These are phyloP conservation scores for Tarsius wallacei DNA, from an alignment of 2,797 vertebrate genomes.

Conservation along the genomic window DNA sequence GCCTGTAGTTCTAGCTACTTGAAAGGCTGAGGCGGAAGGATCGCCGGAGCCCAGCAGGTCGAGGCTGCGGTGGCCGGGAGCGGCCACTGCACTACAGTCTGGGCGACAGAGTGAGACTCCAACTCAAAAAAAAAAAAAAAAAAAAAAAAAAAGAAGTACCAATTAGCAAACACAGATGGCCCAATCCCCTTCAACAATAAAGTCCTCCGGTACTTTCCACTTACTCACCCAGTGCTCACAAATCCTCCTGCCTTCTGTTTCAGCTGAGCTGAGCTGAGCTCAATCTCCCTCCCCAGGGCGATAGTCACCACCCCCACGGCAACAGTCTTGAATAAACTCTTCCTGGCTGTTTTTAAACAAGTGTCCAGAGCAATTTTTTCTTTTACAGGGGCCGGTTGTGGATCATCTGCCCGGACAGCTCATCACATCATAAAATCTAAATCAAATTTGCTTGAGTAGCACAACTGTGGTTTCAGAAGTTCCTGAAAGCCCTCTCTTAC, in stretches of 20 bases:
- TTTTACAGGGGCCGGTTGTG: neutral
- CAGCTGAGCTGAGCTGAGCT: neutral
- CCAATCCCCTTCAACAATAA: neutral
- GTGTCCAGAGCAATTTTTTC: neutral
- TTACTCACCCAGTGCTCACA: neutral
- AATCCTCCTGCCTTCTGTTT: neutral
- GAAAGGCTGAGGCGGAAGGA: too few species aligned
- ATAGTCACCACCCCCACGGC: neutral
- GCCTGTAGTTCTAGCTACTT: too few species aligned
- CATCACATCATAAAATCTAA: slow-evolving; percentile 52
- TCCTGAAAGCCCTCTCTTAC: neutral
- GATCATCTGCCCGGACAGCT: neutral
- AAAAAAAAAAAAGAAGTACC: neutral
- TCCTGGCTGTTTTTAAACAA: slow-evolving; percentile 38
- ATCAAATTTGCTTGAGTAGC: slow-evolving; percentile 50
- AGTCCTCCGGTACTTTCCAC: neutral
- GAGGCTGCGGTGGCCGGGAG: too few species aligned
- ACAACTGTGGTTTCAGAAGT: slow-evolving; percentile 14
- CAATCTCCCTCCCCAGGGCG: neutral
- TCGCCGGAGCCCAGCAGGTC: too few species aligned
- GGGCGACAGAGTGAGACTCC: too few species aligned
- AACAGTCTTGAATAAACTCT: neutral
- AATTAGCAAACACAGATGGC: neutral
- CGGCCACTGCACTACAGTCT: too few species aligned
- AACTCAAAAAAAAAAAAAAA: too few species aligned